These are phyloP conservation scores for Sitophilus oryzae DNA, from an alignment of 1,140 invertebrate genomes.

Conservation along the genomic window DNA sequence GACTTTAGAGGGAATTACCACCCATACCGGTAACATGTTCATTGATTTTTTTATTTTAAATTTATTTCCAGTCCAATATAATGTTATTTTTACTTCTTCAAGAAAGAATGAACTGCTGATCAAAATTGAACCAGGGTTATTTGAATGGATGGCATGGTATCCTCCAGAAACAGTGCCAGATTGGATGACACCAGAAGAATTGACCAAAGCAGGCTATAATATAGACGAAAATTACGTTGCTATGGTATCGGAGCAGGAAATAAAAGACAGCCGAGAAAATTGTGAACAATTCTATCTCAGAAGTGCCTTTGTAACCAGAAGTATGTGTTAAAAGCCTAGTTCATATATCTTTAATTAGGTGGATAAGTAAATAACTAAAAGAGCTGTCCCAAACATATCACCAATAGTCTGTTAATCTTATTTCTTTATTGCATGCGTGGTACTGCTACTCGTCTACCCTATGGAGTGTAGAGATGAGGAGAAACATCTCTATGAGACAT, in stretches of 20 bases:
- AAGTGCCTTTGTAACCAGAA: slow-evolving; percentile 49
- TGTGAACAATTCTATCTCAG: slow-evolving; percentile 72
- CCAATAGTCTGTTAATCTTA: too few relatives aligned
- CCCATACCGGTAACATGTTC: too few relatives aligned
- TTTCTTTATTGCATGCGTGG: too few relatives aligned
- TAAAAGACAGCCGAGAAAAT: slow-evolving; percentile 53
- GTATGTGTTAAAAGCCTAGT: slow-evolving; percentile 3
- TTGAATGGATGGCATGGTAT: slow-evolving; percentile 93
- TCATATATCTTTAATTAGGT: background rate
- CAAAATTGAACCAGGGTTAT: slow-evolving; percentile 71
- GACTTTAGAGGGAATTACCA: too few relatives aligned
- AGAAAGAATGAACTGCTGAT: slow-evolving; percentile 35
- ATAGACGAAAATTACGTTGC: slow-evolving; percentile 67
- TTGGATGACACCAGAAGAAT: slow-evolving; percentile 72
- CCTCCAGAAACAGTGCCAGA: slow-evolving; percentile 65
- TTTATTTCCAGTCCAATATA: too few relatives aligned
- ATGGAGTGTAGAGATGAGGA: too few relatives aligned
- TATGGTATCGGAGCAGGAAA: slow-evolving; percentile 52
- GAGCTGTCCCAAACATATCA: background rate
- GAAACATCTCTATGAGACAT: too few relatives aligned
- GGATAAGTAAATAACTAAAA: too few relatives aligned
- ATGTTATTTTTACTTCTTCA: too few relatives aligned
- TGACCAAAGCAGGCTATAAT: slow-evolving; percentile 68
- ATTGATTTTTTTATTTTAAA: too few relatives aligned
- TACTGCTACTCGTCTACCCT: too few relatives aligned